Base-by-base conservation (phyloP, 2,797 vertebrate species). In the Hapalemur alaotrensis region DNA sequence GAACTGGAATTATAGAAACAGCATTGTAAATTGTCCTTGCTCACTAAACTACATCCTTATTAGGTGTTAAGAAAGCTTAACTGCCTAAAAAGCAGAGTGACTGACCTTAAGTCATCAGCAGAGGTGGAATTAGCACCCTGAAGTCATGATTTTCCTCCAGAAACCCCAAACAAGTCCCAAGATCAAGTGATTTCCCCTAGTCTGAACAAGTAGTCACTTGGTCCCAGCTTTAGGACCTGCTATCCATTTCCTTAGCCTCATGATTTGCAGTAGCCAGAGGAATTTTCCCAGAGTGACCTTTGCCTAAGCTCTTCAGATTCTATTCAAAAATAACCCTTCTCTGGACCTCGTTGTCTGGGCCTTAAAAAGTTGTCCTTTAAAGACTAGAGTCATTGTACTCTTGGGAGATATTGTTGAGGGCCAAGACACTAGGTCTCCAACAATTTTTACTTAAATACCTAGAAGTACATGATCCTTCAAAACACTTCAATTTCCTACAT, bases 1-100 rank as follows among this genome's bases (percentile, higher is more conserved):
- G 14, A 81, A 97, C 98, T 98, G 93, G 88, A 98, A 98, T 84
- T 81, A 97, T 7, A 97, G 87, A 94, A 97, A 83, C 17, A 79
- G 69, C 35, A 79, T n/a, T 75, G 28, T 95, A 67, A 95, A 95
- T 1, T 83, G 70, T 96, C 61, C 32, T 87, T 88, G 41, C 13
- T 89, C 30, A 86, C n/a, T 32, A 79, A 88, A 93, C 32, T 83
- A 82, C 50, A 93, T 30, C 52, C 57, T 82, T 43, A 57, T n/a
- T 38, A 48, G 54, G 22, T 57, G 54, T 57, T 57, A 57, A 23
- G 57, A 88, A 97, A 97, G 43, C 32, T 91, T 70, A 87, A 91
- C 43, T 89, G 46, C 61, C 80, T 69, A 91, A 65, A 95, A 18
- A 72, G 15, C 38, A 92, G 9, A 85, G 25, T 20, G 18, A 92